Conservation (phyloP, 2,113 vertebrate species). For the Conger conger region DNA sequence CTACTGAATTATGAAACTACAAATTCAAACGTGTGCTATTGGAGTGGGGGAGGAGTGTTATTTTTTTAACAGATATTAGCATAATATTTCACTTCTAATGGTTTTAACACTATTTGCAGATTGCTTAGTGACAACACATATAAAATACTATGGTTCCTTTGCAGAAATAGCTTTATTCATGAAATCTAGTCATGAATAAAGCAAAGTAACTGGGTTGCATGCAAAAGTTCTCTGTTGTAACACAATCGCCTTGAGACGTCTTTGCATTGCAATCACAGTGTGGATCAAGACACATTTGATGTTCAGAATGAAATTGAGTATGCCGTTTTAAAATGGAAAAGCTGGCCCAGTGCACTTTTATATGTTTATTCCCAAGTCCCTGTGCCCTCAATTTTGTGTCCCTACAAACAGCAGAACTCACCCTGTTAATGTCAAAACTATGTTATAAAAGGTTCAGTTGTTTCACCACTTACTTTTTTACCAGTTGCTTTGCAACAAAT, state of each 20-base stretch:
- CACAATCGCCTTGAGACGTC: not conserved
- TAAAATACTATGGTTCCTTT: not conserved
- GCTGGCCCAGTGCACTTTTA: not conserved
- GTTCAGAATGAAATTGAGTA: not conserved
- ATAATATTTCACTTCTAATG: not conserved
- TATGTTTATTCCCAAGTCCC: not conserved
- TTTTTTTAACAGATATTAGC: not conserved
- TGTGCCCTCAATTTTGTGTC: not conserved
- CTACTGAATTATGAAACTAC: not conserved
- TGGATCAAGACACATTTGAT: not conserved
- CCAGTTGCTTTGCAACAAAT: not conserved
- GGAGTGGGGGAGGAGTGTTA: not conserved
- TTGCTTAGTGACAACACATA: not conserved
- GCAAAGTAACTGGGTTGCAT: not conserved
- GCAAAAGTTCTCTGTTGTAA: not conserved
- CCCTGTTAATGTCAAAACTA: not conserved
- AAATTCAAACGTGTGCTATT: not conserved
- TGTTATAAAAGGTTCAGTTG: not conserved
- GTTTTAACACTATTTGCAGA: not conserved
- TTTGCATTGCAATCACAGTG: not conserved
- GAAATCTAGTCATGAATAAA: not conserved
- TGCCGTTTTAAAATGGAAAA: conserved; percentile 2
- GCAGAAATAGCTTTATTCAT: too few species aligned
- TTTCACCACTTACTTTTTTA: too few species aligned
- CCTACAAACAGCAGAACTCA: not conserved